Evolutionary conservation across 2,113 vertebrate genomes (phyloP).

Genomic region (Neotragus pygmaeus): DNA sequence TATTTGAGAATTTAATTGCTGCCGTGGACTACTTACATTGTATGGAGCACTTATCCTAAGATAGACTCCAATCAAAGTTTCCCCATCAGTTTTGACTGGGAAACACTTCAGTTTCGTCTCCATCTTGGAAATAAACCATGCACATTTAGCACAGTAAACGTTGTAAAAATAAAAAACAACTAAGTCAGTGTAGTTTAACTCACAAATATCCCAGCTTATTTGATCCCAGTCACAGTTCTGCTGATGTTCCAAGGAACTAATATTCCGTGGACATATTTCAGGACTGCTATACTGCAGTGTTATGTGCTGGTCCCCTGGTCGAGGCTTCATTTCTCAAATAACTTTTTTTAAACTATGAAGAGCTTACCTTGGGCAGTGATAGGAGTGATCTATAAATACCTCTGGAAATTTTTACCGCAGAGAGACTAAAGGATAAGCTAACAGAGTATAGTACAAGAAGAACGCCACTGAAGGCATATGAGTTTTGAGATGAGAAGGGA

Average conservation of each 20-base stretch:
- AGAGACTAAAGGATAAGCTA: not conserved
- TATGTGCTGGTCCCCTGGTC: not conserved
- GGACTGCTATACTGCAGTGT: not conserved
- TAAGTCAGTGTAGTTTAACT: not conserved
- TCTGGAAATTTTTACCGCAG: not conserved
- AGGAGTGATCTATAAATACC: not conserved
- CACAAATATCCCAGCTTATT: not conserved
- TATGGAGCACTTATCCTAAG: not conserved
- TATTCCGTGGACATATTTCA: not conserved
- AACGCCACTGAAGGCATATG: fast-evolving
- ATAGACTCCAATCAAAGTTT: not conserved
- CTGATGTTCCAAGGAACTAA: not conserved
- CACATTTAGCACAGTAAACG: not conserved
- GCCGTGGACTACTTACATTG: fast-evolving
- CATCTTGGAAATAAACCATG: not conserved
- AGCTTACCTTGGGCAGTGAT: not conserved
- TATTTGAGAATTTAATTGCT: not conserved
- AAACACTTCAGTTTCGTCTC: not conserved
- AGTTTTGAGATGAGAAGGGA: not conserved
- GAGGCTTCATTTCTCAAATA: not conserved
- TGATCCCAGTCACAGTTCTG: not conserved
- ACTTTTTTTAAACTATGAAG: not conserved
- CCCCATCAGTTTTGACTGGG: not conserved
- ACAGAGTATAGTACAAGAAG: not conserved
- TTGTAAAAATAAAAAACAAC: not conserved